Evolutionary conservation across 2,797 vertebrate genomes (phyloP).

Genomic region (Eospalax fontanierii): DNA sequence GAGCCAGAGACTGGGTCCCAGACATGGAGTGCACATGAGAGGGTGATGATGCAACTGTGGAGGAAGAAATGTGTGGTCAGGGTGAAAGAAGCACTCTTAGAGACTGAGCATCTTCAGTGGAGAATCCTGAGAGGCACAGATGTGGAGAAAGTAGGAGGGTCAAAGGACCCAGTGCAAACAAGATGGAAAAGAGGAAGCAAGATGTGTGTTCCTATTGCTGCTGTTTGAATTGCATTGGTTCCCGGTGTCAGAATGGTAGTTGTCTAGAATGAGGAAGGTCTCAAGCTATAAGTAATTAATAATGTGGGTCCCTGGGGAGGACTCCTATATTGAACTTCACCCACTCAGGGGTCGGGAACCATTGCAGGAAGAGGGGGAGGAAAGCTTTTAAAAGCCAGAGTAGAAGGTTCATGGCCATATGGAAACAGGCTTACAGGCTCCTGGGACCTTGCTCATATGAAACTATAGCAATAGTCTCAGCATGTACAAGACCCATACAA

Average conservation of each 20-base stretch:
- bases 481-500: too few relatives aligned
- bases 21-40: fast-evolving
- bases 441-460: too few relatives aligned
- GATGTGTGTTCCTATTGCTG: too few relatives aligned
- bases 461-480: too few relatives aligned
- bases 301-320: not conserved
- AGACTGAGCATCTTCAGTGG: too few relatives aligned
- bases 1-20: not conserved
- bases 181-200: not conserved
- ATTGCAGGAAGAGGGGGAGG: too few relatives aligned
- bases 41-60: too few relatives aligned
- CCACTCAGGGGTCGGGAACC: too few relatives aligned
- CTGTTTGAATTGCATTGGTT: not conserved
- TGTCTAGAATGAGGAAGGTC: not conserved
- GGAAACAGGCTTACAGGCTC: too few relatives aligned
- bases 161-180: not conserved
- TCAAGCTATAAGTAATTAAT: not conserved
- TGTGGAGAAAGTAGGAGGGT: not conserved
- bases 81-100: not conserved
- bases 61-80: not conserved
- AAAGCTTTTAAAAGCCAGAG: too few relatives aligned
- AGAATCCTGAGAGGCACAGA: not conserved
- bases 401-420: too few relatives aligned
- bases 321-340: too few relatives aligned
- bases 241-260: not conserved